phyloP scores from a whole-genome alignment of 2,797 vertebrate genomes.

The Sorex maritimensis region DNA sequence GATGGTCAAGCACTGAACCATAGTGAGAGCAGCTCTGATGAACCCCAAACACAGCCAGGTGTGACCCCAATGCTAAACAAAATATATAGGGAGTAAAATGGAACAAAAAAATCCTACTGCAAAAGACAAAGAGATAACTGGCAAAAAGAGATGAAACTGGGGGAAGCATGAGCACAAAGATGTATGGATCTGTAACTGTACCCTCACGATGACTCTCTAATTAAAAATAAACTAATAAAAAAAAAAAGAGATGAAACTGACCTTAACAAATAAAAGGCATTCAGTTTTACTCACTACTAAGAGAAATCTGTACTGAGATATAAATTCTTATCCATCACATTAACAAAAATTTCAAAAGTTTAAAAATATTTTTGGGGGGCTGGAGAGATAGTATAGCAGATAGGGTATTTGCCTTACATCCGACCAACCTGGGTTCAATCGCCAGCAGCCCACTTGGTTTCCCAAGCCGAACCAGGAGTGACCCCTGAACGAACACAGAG shows the following conservation, averaged over 20 bases:
- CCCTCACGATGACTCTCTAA: no score
- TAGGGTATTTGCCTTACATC: no score
- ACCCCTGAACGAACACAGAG: no score
- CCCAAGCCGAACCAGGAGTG: no score
- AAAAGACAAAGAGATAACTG: conserved; percentile 36
- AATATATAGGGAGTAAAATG: not conserved
- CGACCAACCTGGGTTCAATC: no score
- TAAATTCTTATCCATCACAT: conserved; percentile 5
- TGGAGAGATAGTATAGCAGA: no score
- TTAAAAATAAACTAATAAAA: no score
- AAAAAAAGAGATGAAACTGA: not conserved
- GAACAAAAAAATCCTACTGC: not conserved
- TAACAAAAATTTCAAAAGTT: conserved; percentile 18
- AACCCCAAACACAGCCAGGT: not conserved
- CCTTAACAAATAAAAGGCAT: not conserved
- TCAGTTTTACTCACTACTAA: not conserved
- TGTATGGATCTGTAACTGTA: no score
- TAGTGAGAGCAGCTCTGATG: no score
- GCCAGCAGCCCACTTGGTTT: no score
- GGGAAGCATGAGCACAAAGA: no score
- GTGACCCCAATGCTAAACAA: not conserved
- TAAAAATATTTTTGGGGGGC: not conserved
- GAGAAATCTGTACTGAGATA: conserved; percentile 5
- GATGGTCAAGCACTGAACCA: no score
- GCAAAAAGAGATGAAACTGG: not conserved